phyloP scores from a whole-genome alignment of 1,140 invertebrate species.

The roundworm (Caenorhabditis elegans) region DNA sequence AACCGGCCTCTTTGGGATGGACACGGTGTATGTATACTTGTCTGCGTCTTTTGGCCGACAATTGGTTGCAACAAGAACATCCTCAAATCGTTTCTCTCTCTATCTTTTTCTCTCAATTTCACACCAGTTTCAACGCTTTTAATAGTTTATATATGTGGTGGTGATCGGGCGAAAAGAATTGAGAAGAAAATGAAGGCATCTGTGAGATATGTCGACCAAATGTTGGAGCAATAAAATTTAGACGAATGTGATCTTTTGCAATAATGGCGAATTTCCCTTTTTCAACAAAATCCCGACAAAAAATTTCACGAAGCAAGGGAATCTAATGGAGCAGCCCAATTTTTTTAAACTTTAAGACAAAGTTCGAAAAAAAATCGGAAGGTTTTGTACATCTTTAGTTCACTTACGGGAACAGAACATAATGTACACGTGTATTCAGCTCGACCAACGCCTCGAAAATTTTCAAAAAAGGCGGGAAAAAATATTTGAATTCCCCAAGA shows the following conservation, averaged over 20 bases:
- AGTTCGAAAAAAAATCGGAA: too few species aligned
- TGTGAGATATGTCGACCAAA: slow-evolving; percentile 22
- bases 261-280: too few species aligned
- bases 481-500: too few species aligned
- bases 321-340: too few species aligned
- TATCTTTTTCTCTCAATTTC: slow-evolving; percentile 14
- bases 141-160: slow-evolving; percentile 30
- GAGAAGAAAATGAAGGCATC: slow-evolving; percentile 20
- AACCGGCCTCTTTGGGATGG: slow-evolving; percentile 29
- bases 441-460: too few species aligned
- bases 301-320: too few species aligned
- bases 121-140: slow-evolving; percentile 29
- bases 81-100: not conserved
- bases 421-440: too few species aligned
- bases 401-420: too few species aligned
- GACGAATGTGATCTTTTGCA: not conserved
- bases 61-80: slow-evolving; percentile 26
- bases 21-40: slow-evolving; percentile 12
- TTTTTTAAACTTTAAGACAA: too few species aligned
- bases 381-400: too few species aligned
- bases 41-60: slow-evolving; percentile 1
- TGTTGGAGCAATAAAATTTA: slow-evolving; percentile 22
- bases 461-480: too few species aligned
- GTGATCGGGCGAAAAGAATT: slow-evolving; percentile 8
- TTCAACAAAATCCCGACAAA: too few species aligned